Evolutionary conservation across 2,797 vertebrate genomes (phyloP).

Genomic region (Oreortyx pictus): DNA sequence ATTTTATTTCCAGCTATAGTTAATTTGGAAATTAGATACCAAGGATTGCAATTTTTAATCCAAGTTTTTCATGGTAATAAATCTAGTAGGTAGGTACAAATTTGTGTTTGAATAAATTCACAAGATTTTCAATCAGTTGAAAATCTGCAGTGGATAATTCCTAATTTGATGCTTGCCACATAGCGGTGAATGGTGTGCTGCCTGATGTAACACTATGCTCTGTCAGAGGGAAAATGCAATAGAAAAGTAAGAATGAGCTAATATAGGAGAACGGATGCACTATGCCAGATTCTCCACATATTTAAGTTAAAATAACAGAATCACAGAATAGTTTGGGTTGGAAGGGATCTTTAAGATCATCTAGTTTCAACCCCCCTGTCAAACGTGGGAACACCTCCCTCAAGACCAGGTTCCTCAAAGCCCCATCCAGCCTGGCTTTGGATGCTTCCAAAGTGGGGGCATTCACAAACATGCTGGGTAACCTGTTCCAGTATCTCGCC

Average conservation of each 20-base stretch:
- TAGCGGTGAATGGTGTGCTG: not conserved
- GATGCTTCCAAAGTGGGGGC: no score
- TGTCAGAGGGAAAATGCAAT: not conserved
- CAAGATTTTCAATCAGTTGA: not conserved
- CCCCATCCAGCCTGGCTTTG: no score
- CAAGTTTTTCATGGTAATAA: not conserved
- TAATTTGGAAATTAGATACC: slow-evolving; percentile 25
- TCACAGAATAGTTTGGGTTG: no score
- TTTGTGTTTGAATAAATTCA: not conserved
- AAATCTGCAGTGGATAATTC: not conserved
- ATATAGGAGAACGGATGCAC: not conserved
- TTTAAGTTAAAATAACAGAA: not conserved
- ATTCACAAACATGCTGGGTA: no score
- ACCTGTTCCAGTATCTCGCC: no score
- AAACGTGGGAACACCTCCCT: no score
- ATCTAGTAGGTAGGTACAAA: not conserved
- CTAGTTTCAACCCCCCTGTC: no score
- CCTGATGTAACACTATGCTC: not conserved
- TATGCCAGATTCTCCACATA: not conserved
- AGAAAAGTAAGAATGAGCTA: not conserved
- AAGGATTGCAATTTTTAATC: not conserved
- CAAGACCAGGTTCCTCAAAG: no score
- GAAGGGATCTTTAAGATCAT: no score
- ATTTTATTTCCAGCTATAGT: slow-evolving; percentile 14
- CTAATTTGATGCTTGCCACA: not conserved